A percentile compares a stretch with the other conserved stretches of the same genome.
These are phyloP conservation scores for Eulithis prunata DNA, from an alignment of 2,888 invertebrate species.

Conservation along the genomic window DNA sequence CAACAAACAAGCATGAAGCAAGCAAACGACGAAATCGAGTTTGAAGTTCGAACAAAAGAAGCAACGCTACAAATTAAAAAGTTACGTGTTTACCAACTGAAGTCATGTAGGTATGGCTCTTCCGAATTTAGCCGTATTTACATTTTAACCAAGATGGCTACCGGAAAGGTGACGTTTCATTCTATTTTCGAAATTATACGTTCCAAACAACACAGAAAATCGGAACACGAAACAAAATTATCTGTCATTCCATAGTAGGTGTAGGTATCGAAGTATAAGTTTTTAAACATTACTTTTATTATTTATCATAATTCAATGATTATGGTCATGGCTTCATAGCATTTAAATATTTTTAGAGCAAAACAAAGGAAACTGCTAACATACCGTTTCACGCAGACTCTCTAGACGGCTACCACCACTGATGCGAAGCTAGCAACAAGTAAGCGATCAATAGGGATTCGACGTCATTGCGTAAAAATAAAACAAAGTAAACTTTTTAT, in stretches of 20 bases:
- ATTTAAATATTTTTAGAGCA: too few relatives aligned
- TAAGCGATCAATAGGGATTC: slow-evolving; percentile 53
- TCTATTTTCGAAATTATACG: slow-evolving; percentile 24
- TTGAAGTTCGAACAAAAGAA: slow-evolving; percentile 52
- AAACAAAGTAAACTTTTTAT: slow-evolving; percentile 42
- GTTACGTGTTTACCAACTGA: slow-evolving; percentile 50
- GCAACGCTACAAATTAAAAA: slow-evolving; percentile 40
- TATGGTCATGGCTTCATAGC: too few relatives aligned
- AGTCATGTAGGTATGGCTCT: slow-evolving; percentile 42
- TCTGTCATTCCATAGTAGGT: too few relatives aligned
- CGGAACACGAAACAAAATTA: too few relatives aligned
- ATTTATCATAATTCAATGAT: too few relatives aligned
- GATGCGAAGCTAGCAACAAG: slow-evolving; percentile 52
- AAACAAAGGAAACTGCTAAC: slow-evolving; percentile 16
- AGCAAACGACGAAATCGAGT: slow-evolving; percentile 42
- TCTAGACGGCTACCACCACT: slow-evolving; percentile 27
- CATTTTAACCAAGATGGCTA: slow-evolving; percentile 70
- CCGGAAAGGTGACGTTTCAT: slow-evolving; percentile 70
- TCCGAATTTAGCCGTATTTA: slow-evolving; percentile 61
- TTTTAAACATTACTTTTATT: too few relatives aligned
- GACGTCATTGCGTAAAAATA: slow-evolving; percentile 56
- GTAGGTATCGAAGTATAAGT: too few relatives aligned
- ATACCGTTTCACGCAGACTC: slow-evolving; percentile 50
- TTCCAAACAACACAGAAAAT: slow-evolving; percentile 28
- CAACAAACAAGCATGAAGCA: slow-evolving; percentile 38